phyloP scores from a whole-genome alignment of 2,888 invertebrate species.

The Zaprionus bogoriensis region DNA sequence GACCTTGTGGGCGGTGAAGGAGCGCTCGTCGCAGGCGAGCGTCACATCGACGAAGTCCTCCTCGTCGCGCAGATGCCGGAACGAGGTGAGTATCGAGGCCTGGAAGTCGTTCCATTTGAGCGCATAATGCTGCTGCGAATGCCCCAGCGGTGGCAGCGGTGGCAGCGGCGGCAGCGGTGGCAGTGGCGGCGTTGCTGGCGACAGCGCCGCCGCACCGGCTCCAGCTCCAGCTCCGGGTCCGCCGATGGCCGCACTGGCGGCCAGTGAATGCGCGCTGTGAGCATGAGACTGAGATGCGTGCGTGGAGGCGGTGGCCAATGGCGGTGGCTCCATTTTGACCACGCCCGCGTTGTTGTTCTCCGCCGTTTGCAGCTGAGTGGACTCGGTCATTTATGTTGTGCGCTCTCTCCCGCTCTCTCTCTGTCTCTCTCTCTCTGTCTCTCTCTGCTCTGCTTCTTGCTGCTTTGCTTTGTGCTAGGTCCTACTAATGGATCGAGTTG shows the following conservation, averaged over 20 bases:
- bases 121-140: constrained; percentile 90
- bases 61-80: constrained; percentile 93
- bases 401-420: neutral
- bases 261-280: constrained; percentile 54
- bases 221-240: too few relatives aligned
- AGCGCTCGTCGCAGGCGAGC: constrained; percentile 94
- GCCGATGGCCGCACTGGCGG: constrained; percentile 53
- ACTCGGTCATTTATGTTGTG: constrained; percentile 82
- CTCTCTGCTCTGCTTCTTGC: neutral
- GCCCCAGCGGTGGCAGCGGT: constrained; percentile 46
- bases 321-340: constrained; percentile 83
- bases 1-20: constrained; percentile 94
- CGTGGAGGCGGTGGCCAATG: constrained; percentile 83
- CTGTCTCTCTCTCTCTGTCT: constrained; percentile 6
- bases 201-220: constrained; percentile 61
- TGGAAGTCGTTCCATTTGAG: constrained; percentile 98
- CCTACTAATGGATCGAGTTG: constrained; percentile 71
- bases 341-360: constrained; percentile 83
- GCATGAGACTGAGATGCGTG: constrained; percentile 30
- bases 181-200: constrained; percentile 61
- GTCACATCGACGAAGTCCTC: constrained; percentile 97
- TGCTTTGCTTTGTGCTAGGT: constrained; percentile 17
- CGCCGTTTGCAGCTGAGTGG: constrained; percentile 83
- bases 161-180: constrained; percentile 65
- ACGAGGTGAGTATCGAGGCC: constrained; percentile 94